Conservation (phyloP, 1,140 invertebrate species). For the Chrysopa pallens region DNA sequence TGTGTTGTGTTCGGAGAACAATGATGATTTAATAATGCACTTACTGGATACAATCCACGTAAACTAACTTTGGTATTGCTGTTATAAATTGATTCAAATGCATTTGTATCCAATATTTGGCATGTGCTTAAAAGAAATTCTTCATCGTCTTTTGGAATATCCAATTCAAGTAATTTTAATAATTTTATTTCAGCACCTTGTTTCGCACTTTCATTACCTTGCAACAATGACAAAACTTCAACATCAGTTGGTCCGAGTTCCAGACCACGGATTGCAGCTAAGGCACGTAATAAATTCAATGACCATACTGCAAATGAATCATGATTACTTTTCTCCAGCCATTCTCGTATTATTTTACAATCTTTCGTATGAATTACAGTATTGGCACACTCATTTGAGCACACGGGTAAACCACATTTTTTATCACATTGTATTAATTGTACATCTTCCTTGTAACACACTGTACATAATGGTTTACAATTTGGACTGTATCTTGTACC, state of each 20-base stretch:
- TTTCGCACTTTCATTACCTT: slow-evolving; percentile 30
- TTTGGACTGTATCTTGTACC: slow-evolving; percentile 33
- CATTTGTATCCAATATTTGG: slow-evolving; percentile 50
- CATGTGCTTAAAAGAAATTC: slow-evolving; percentile 37
- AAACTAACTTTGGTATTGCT: slow-evolving; percentile 27
- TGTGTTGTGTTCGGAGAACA: slow-evolving; percentile 58
- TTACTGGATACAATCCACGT: slow-evolving; percentile 51
- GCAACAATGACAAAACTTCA: slow-evolving; percentile 31
- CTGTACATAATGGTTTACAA: slow-evolving; percentile 29
- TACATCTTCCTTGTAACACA: slow-evolving; percentile 29
- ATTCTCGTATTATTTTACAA: slow-evolving; percentile 33
- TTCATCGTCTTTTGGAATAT: slow-evolving; percentile 34
- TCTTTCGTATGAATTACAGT: slow-evolving; percentile 31
- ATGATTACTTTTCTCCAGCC: slow-evolving; percentile 26
- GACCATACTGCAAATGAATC: slow-evolving; percentile 19
- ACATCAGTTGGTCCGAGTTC: slow-evolving; percentile 30
- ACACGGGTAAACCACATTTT: slow-evolving; percentile 37
- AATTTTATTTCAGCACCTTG: slow-evolving; percentile 36
- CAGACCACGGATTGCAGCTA: slow-evolving; percentile 39
- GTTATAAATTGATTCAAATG: slow-evolving; percentile 43
- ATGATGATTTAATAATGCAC: slow-evolving; percentile 53
- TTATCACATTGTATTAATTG: slow-evolving; percentile 28
- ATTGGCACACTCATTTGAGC: slow-evolving; percentile 33
- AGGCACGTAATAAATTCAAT: slow-evolving; percentile 27
- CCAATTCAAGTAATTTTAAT: slow-evolving; percentile 31